These are phyloP conservation scores for Poeciliopsis prolifica DNA, from an alignment of 2,113 vertebrate species.

Conservation along the genomic window DNA sequence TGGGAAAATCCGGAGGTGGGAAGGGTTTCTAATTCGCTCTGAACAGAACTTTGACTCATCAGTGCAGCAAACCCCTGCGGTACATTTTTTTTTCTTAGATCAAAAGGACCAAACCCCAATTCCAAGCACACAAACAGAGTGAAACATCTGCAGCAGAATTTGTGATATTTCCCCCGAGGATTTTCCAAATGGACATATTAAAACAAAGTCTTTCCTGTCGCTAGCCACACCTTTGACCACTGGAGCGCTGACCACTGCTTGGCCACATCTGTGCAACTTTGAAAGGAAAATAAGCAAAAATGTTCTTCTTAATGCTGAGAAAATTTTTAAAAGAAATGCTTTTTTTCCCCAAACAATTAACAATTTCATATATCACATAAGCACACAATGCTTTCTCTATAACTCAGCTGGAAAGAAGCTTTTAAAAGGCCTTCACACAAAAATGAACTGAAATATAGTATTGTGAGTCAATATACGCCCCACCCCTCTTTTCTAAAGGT, in stretches of 20 bases:
- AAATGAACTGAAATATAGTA: background rate
- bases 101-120: slow-evolving; percentile 70
- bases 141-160: slow-evolving; percentile 69
- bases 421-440: background rate
- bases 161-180: slow-evolving; percentile 60
- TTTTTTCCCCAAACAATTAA: background rate
- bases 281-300: slow-evolving; percentile 32
- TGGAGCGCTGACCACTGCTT: slow-evolving; percentile 50
- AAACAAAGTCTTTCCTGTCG: slow-evolving; percentile 60
- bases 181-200: slow-evolving; percentile 60
- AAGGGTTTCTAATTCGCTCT: slow-evolving; percentile 41
- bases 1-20: slow-evolving; percentile 62
- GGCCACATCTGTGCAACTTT: slow-evolving; percentile 56
- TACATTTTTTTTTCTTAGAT: slow-evolving; percentile 63
- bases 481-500: background rate
- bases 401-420: background rate
- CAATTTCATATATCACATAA: background rate
- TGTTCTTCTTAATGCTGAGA: slow-evolving; percentile 28
- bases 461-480: background rate
- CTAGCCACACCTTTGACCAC: slow-evolving; percentile 64
- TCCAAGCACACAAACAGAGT: slow-evolving; percentile 65
- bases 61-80: slow-evolving; percentile 59
- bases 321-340: slow-evolving; percentile 18
- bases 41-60: slow-evolving; percentile 33
- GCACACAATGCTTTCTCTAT: background rate